A percentile compares a stretch with the other conserved stretches of the same genome.
These are phyloP conservation scores for Amphipoea oculea DNA, from an alignment of 2,888 invertebrate genomes.

Conservation along the genomic window DNA sequence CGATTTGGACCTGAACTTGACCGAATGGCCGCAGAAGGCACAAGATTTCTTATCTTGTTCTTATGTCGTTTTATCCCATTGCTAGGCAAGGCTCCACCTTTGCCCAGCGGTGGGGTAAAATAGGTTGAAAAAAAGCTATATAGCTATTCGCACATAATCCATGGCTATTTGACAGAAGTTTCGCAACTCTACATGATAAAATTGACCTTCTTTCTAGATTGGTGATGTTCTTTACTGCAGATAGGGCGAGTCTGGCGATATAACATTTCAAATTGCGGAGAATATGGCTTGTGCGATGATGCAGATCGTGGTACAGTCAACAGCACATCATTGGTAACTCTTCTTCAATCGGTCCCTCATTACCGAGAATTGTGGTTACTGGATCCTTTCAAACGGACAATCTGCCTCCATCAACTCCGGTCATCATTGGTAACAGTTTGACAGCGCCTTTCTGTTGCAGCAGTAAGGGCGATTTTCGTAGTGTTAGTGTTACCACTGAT, in stretches of 20 bases:
- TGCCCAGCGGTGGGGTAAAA: too few relatives aligned
- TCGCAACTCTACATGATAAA: not conserved
- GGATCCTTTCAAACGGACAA: too few relatives aligned
- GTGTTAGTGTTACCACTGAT: not conserved
- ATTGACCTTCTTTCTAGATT: not conserved
- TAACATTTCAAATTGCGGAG: not conserved
- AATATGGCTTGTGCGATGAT: not conserved
- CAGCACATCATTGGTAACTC: not conserved
- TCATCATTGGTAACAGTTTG: not conserved
- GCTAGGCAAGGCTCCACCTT: too few relatives aligned
- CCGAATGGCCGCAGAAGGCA: too few relatives aligned
- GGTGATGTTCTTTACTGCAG: not conserved
- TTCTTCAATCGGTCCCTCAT: too few relatives aligned
- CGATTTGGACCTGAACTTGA: too few relatives aligned
- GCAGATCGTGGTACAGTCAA: not conserved
- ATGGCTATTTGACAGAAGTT: not conserved
- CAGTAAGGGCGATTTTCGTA: not conserved
- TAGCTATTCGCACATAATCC: not conserved
- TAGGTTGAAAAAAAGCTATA: too few relatives aligned
- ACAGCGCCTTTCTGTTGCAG: not conserved
- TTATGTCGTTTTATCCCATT: too few relatives aligned
- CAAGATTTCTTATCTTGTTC: too few relatives aligned
- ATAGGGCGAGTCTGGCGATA: too few relatives aligned
- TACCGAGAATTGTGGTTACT: too few relatives aligned
- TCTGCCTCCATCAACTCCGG: too few relatives aligned